Conservation (phyloP, 2,888 invertebrate species). For the Epiblema foenella region DNA sequence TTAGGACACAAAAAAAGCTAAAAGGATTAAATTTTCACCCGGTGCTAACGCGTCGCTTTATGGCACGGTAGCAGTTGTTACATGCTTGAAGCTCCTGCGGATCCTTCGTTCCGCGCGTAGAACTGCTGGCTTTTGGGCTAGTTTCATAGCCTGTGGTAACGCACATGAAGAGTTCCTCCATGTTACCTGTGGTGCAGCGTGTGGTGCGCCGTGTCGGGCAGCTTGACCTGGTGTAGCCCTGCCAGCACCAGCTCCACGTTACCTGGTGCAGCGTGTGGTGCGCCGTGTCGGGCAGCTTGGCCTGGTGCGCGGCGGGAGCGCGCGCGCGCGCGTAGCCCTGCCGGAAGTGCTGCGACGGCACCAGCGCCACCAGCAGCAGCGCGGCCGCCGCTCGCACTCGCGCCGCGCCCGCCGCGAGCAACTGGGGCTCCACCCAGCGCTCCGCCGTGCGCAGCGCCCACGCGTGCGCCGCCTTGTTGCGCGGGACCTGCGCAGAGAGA, state of each 20-base stretch:
- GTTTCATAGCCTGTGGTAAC: too few species aligned
- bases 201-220: conserved; percentile 81
- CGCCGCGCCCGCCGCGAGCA: conserved; percentile 93
- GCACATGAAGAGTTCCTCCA: too few species aligned
- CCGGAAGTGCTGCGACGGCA: conserved; percentile 95
- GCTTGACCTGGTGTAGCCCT: conserved; percentile 54
- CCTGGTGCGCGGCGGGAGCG: conserved; percentile 74
- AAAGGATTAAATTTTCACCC: too few species aligned
- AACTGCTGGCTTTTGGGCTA: too few species aligned
- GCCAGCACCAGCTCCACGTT: background rate
- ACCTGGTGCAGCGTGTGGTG: conserved; percentile 84
- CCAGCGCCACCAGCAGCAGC: conserved; percentile 93
- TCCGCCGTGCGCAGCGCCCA: conserved; percentile 97
- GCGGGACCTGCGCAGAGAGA: conserved; percentile 86
- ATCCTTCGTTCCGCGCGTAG: too few species aligned
- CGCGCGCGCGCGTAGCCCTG: conserved; percentile 91
- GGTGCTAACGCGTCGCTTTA: too few species aligned
- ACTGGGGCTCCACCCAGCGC: conserved; percentile 95
- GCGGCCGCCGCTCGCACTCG: conserved; percentile 95
- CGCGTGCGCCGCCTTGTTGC: conserved; percentile 95
- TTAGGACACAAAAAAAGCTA: too few species aligned
- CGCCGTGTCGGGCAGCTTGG: conserved; percentile 78
- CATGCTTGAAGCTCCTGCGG: too few species aligned
- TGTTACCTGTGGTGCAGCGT: conserved; percentile 82
- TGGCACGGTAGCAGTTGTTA: too few species aligned